Conservation (phyloP, 2,797 vertebrate species). For the Bufotes viridis region DNA sequence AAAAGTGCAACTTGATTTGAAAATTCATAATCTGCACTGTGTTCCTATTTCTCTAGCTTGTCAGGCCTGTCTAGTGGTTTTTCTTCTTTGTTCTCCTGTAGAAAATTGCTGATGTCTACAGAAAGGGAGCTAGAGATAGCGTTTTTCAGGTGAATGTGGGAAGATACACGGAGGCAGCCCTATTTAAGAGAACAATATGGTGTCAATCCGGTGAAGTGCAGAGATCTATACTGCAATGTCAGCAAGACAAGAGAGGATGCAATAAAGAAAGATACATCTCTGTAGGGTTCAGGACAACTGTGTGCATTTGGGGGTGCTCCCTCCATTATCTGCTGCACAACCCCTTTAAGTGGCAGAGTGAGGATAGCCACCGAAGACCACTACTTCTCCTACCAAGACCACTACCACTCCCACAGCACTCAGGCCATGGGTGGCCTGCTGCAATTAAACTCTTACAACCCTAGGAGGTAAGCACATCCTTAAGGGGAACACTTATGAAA, state of each 20-base stretch:
- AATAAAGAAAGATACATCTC: slow-evolving; percentile 17
- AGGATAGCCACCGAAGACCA: too few relatives aligned
- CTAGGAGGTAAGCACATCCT: too few relatives aligned
- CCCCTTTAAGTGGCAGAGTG: too few relatives aligned
- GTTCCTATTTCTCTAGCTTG: neutral
- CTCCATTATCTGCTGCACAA: too few relatives aligned
- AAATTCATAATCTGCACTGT: neutral
- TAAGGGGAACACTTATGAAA: too few relatives aligned
- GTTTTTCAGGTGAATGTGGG: neutral
- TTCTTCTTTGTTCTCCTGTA: neutral
- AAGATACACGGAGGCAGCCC: neutral
- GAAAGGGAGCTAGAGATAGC: slow-evolving; percentile 4
- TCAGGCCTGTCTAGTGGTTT: slow-evolving; percentile 3
- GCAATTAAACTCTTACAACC: too few relatives aligned
- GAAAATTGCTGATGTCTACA: slow-evolving; percentile 40
- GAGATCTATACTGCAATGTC: slow-evolving; percentile 23
- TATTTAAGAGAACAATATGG: slow-evolving; percentile 21
- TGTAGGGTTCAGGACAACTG: slow-evolving; percentile 29
- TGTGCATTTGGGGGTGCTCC: slow-evolving; percentile 5
- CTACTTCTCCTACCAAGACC: too few relatives aligned
- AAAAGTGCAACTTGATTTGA: neutral
- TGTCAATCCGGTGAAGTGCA: slow-evolving; percentile 6
- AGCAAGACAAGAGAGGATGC: neutral
- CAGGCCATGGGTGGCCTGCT: too few relatives aligned
- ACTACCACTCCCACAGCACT: too few relatives aligned